Conservation (phyloP, 37 sponge, comb jelly and placozoan genomes). For the Amphimedon queenslandica region DNA sequence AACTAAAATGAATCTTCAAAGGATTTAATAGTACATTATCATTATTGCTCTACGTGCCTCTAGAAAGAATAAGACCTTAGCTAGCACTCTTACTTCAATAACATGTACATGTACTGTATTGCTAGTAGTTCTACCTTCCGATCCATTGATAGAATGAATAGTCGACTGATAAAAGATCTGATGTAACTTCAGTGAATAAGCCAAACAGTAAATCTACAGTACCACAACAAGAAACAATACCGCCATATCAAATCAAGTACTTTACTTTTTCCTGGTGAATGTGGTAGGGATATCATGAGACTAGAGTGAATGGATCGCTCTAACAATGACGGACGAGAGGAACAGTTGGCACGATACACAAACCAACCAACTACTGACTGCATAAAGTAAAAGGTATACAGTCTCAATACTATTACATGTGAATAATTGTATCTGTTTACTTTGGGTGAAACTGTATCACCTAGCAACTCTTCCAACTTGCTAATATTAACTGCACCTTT, state of each 20-base stretch:
- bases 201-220: slow-evolving; percentile 38
- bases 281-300: slow-evolving; percentile 27
- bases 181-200: slow-evolving; percentile 35
- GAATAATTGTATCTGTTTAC: no score
- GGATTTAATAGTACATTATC: no score
- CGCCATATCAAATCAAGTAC: not conserved
- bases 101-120: no score
- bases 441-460: not conserved
- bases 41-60: no score
- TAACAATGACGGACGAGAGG: slow-evolving; percentile 45
- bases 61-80: no score
- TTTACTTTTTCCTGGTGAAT: slow-evolving; percentile 9
- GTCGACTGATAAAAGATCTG: slow-evolving; percentile 36
- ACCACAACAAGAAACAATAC: not conserved
- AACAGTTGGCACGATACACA: slow-evolving; percentile 57
- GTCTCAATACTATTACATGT: no score
- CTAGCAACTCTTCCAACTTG: not conserved
- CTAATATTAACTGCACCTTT: not conserved
- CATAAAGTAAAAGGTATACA: no score
- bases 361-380: slow-evolving; percentile 81
- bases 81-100: no score
- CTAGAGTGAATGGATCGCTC: slow-evolving; percentile 57
- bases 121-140: no score
- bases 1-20: no score
- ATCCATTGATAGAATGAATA: slow-evolving; percentile 54